Conservation (phyloP, 2,113 vertebrate species). For the Cyanoliseus patagonus region DNA sequence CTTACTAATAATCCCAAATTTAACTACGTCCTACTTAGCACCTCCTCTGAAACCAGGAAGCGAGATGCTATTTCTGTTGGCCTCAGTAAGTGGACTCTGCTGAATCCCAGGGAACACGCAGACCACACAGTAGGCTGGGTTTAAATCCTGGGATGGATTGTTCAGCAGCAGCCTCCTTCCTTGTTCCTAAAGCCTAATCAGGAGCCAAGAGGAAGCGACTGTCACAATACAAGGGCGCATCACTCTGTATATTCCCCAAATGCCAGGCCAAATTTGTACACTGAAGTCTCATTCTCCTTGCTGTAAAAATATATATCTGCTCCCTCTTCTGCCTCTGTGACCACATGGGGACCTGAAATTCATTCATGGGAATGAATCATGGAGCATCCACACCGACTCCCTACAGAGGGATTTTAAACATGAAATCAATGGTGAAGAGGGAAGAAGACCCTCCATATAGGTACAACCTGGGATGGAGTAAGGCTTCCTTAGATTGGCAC, state of each 20-base stretch:
- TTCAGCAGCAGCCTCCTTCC: background rate
- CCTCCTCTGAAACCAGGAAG: background rate
- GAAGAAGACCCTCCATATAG: background rate
- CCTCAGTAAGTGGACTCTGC: background rate
- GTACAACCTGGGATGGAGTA: background rate
- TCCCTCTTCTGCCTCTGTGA: background rate
- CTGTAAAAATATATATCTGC: background rate
- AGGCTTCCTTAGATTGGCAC: background rate
- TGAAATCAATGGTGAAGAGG: background rate
- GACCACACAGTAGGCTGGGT: background rate
- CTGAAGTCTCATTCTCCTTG: background rate
- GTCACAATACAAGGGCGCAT: background rate
- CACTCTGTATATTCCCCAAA: background rate
- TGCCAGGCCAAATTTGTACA: background rate
- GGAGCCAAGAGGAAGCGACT: too few species aligned
- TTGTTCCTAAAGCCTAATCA: background rate
- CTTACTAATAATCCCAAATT: constrained; percentile 44
- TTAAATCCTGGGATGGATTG: constrained; percentile 2
- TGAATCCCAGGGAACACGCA: background rate
- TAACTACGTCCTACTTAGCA: constrained; percentile 43
- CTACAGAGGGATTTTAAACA: background rate
- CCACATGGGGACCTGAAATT: background rate
- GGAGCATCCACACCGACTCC: background rate
- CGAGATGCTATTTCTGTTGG: background rate
- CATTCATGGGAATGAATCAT: background rate